These are phyloP conservation scores for Thalassaphorura encarpata DNA, from an alignment of 1,140 invertebrate genomes.

Conservation along the genomic window DNA sequence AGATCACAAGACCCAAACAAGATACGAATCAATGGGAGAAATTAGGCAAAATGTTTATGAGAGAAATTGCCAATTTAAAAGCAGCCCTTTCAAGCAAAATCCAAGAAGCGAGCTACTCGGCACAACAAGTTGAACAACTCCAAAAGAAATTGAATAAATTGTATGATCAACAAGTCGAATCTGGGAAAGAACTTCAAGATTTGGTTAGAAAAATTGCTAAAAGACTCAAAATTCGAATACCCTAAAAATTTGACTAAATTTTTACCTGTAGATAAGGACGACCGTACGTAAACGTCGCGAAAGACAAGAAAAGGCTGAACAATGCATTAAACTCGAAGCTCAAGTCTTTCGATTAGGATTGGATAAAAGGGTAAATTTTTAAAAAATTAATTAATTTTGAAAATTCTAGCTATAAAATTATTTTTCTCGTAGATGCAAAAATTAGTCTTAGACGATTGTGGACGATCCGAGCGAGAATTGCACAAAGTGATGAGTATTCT, in stretches of 20 bases:
- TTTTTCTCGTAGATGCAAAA: constrained; percentile 13
- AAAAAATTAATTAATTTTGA: background rate
- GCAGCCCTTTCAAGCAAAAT: constrained; percentile 14
- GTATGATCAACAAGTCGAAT: constrained; percentile 22
- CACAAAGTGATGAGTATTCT: constrained; percentile 4
- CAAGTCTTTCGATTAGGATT: constrained; percentile 15
- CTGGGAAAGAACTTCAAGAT: constrained; percentile 28
- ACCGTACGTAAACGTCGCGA: constrained; percentile 23
- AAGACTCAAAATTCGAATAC: background rate
- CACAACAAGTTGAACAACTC: constrained; percentile 7
- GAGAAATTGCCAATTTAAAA: constrained; percentile 29
- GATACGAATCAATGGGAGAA: constrained; percentile 26
- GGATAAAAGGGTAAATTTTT: constrained; percentile 24
- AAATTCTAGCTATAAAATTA: background rate
- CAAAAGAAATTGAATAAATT: constrained; percentile 21
- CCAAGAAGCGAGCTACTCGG: constrained; percentile 16
- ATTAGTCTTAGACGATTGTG: constrained; percentile 12
- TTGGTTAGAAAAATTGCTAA: constrained; percentile 9
- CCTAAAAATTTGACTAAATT: background rate
- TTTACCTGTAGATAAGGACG: constrained; percentile 15
- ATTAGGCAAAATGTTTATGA: constrained; percentile 14
- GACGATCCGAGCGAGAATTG: constrained; percentile 9
- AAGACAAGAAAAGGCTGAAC: constrained; percentile 29
- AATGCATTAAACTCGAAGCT: constrained; percentile 28
- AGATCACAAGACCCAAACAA: constrained; percentile 13